These are phyloP conservation scores for Stichopus horrens DNA, from an alignment of 53 echinoderm and acorn worm species.

Conservation along the genomic window DNA sequence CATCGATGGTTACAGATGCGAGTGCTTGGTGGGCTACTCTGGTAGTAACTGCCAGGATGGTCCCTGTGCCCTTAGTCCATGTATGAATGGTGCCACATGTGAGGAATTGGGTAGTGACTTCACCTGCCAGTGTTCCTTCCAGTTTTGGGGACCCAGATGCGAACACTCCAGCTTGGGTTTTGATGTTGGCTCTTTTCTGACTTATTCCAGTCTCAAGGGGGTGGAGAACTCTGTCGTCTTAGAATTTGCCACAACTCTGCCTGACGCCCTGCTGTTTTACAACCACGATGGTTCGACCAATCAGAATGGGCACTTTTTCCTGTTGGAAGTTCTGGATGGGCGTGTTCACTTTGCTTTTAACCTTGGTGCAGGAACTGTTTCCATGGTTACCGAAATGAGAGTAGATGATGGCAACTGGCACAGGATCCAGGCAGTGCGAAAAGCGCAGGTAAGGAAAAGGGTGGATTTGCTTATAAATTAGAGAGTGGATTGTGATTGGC, in stretches of 20 bases:
- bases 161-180: slow-evolving; percentile 81
- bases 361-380: slow-evolving; percentile 61
- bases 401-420: slow-evolving; percentile 92
- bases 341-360: slow-evolving; percentile 72
- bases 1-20: slow-evolving; percentile 70
- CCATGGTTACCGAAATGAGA: slow-evolving; percentile 55
- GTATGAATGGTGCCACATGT: slow-evolving; percentile 78
- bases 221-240: slow-evolving; percentile 63
- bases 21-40: slow-evolving; percentile 70
- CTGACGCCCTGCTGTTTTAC: slow-evolving; percentile 79
- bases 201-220: slow-evolving; percentile 46
- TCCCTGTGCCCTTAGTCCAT: slow-evolving; percentile 78
- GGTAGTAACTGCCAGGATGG: slow-evolving; percentile 78
- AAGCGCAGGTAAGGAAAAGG: slow-evolving; percentile 72
- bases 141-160: slow-evolving; percentile 75
- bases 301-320: slow-evolving; percentile 67
- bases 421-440: slow-evolving; percentile 70
- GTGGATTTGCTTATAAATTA: background rate
- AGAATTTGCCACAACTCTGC: slow-evolving; percentile 74
- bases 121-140: slow-evolving; percentile 74
- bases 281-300: slow-evolving; percentile 85
- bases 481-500: background rate
- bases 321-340: slow-evolving; percentile 76
- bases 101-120: slow-evolving; percentile 67
- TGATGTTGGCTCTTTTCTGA: slow-evolving; percentile 76